Evolutionary conservation across 2,113 vertebrate genomes (phyloP).

Genomic region (Amblyornis subalaris): DNA sequence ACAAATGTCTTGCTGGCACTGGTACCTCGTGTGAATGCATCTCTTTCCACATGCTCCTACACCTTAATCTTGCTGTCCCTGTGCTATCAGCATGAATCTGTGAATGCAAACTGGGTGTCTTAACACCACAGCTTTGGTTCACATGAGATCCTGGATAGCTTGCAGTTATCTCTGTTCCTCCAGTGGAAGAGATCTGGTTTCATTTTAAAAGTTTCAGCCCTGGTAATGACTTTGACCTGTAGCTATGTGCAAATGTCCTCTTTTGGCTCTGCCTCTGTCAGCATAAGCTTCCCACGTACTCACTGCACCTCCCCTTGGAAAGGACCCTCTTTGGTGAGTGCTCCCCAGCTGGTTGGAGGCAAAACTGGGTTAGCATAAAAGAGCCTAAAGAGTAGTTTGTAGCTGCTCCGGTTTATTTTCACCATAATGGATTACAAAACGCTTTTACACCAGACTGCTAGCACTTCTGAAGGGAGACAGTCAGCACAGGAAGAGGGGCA

Average conservation of each 20-base stretch:
- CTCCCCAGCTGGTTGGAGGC: not conserved
- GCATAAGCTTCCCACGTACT: not conserved
- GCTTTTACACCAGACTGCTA: conserved; percentile 10
- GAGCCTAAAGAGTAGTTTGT: not conserved
- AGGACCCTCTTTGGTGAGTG: not conserved
- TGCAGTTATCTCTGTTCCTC: not conserved
- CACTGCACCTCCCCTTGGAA: not conserved
- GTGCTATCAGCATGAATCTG: not conserved
- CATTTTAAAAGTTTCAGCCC: not conserved
- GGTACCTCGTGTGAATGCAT: not conserved
- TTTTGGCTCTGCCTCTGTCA: not conserved
- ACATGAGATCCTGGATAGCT: not conserved
- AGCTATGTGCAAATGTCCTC: not conserved
- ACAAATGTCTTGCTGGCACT: not conserved
- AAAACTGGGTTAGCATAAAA: not conserved
- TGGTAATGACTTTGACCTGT: not conserved
- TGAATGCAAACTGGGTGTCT: not conserved
- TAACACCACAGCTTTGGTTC: not conserved
- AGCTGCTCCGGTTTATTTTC: conserved; percentile 9
- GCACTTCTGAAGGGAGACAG: conserved; percentile 36
- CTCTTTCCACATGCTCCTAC: not conserved
- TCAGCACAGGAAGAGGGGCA: conserved; percentile 48
- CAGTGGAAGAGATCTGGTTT: not conserved
- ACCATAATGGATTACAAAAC: not conserved
- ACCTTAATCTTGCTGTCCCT: not conserved